These are phyloP conservation scores for Loriculus beryllinus DNA, from an alignment of 2,797 vertebrate genomes.

Conservation along the genomic window DNA sequence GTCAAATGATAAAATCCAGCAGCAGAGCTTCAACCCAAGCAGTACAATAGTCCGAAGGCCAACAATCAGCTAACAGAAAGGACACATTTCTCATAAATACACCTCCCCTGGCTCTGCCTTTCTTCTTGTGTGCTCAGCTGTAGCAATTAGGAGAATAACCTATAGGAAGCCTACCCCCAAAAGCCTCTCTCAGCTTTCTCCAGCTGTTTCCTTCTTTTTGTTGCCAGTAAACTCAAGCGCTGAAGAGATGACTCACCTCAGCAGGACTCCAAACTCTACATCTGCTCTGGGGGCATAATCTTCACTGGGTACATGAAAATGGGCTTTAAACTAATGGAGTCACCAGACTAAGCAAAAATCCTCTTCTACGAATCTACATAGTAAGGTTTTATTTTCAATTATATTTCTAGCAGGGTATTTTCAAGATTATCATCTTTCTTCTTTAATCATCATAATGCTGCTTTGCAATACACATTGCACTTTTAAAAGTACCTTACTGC, in stretches of 20 bases:
- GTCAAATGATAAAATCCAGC: neutral
- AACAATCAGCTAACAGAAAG: slow-evolving; percentile 12
- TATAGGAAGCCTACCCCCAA: slow-evolving; percentile 44
- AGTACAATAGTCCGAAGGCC: neutral
- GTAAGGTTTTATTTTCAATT: neutral
- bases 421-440: slow-evolving; percentile 6
- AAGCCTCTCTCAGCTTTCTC: slow-evolving; percentile 52
- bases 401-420: neutral
- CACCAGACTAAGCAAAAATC: slow-evolving; percentile 11
- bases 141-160: slow-evolving; percentile 67
- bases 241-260: slow-evolving; percentile 40
- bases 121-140: slow-evolving; percentile 69
- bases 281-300: slow-evolving; percentile 57
- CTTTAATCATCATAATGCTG: slow-evolving; percentile 6
- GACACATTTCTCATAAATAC: slow-evolving; percentile 35
- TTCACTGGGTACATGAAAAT: neutral
- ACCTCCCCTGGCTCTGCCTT: slow-evolving; percentile 54
- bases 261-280: slow-evolving; percentile 24
- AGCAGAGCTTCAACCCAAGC: neutral
- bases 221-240: slow-evolving; percentile 44
- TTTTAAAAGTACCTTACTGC: neutral
- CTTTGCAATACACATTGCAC: neutral
- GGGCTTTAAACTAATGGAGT: slow-evolving; percentile 28
- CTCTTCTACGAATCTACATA: neutral
- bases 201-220: slow-evolving; percentile 64